These are phyloP conservation scores for Linurgus olivaceus DNA, from an alignment of 2,797 vertebrate species.

Conservation along the genomic window DNA sequence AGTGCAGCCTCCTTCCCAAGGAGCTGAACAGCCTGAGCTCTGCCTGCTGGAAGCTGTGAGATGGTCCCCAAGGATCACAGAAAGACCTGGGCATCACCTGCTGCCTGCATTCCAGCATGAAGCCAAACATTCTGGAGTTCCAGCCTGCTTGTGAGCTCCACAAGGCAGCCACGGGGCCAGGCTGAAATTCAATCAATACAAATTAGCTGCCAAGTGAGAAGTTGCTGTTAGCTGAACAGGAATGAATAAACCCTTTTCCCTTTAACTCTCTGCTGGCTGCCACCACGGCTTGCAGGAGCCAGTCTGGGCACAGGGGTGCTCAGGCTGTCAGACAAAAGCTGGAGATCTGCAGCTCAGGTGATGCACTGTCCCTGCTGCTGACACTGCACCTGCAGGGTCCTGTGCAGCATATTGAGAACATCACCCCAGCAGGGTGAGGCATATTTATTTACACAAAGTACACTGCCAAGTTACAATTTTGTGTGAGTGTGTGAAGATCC, in stretches of 20 bases:
- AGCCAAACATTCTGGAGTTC: not conserved
- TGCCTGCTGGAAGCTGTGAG: not conserved
- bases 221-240: not conserved
- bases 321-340: not conserved
- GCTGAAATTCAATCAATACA: not conserved
- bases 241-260: not conserved
- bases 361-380: not conserved
- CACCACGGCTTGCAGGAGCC: accelerated
- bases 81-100: not conserved
- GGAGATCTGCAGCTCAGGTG: not conserved
- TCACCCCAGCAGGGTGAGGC: not conserved
- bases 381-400: accelerated
- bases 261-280: not conserved
- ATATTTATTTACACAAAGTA: not conserved
- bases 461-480: not conserved
- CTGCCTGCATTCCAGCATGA: not conserved
- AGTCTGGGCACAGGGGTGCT: not conserved
- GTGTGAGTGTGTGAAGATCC: not conserved
- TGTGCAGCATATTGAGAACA: not conserved
- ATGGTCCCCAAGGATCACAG: not conserved
- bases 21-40: not conserved
- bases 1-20: not conserved
- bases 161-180: not conserved
- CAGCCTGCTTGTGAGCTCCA: not conserved
- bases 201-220: not conserved